A percentile compares a stretch with the other conserved stretches of the same genome.
These are phyloP conservation scores for Dendrocincla fuliginosa DNA, from an alignment of 2,797 vertebrate genomes.

Conservation along the genomic window DNA sequence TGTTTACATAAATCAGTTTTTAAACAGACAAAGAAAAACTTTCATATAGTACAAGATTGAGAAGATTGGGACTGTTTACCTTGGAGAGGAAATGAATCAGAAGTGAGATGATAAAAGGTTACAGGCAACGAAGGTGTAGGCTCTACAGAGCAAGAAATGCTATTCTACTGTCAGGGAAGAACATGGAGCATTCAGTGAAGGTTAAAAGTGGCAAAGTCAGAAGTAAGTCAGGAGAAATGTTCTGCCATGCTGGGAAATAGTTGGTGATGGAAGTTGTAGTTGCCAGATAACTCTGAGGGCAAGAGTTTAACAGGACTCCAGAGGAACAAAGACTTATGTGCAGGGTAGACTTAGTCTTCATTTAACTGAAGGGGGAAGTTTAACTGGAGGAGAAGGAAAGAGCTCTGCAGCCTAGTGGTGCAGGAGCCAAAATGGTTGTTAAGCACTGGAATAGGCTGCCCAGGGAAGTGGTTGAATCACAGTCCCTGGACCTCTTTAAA, in stretches of 20 bases:
- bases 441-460: neutral
- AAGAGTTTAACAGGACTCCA: neutral
- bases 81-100: constrained; percentile 47
- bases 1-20: constrained; percentile 57
- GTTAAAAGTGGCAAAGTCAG: constrained; percentile 7
- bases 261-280: neutral
- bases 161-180: neutral
- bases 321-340: neutral
- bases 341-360: neutral
- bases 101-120: constrained; percentile 54
- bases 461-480: neutral
- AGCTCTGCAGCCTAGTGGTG: neutral
- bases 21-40: constrained; percentile 44
- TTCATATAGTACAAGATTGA: constrained; percentile 7
- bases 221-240: neutral
- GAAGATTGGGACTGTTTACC: constrained; percentile 50
- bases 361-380: neutral
- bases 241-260: neutral
- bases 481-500: neutral
- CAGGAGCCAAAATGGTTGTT: neutral
- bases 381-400: neutral
- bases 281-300: neutral
- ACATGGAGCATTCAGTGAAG: neutral
- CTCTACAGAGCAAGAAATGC: neutral
- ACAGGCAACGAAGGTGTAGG: neutral